Percentiles rank a stretch among this genome's conserved stretches.
These are phyloP conservation scores for Venturia canescens DNA, from an alignment of 1,140 invertebrate genomes.

Conservation along the genomic window DNA sequence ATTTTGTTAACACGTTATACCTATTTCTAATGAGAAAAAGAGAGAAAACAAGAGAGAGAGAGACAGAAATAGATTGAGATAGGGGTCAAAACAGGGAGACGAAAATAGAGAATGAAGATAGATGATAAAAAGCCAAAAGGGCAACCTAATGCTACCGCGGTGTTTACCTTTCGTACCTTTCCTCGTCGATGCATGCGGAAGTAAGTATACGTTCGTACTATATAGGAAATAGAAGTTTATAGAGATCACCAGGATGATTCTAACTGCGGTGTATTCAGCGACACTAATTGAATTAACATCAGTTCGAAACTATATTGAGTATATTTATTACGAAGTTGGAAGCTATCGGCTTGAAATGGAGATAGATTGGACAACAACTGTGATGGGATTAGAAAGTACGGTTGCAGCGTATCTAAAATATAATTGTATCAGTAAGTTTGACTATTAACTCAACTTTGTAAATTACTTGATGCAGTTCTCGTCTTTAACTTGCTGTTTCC, in stretches of 20 bases:
- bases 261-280: not conserved
- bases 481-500: too few relatives aligned
- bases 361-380: not conserved
- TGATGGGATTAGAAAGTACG: not conserved
- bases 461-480: too few relatives aligned
- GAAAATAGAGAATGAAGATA: not conserved
- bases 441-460: not conserved
- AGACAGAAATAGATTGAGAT: conserved; percentile 48
- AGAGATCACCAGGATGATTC: not conserved
- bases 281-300: conserved; percentile 21
- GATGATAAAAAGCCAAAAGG: too few relatives aligned
- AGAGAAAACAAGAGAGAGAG: conserved; percentile 20
- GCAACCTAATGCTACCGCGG: not conserved
- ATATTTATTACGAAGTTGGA: not conserved
- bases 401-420: not conserved
- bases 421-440: not conserved
- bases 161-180: not conserved
- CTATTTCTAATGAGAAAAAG: not conserved
- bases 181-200: not conserved
- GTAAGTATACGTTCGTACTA: not conserved
- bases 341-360: not conserved
- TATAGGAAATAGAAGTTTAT: not conserved
- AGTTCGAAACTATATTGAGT: not conserved
- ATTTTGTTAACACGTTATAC: not conserved
- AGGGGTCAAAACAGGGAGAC: conserved; percentile 36